Evolutionary conservation across 2,888 invertebrate species (phyloP).

Genomic region (Pediacus dermestoides): DNA sequence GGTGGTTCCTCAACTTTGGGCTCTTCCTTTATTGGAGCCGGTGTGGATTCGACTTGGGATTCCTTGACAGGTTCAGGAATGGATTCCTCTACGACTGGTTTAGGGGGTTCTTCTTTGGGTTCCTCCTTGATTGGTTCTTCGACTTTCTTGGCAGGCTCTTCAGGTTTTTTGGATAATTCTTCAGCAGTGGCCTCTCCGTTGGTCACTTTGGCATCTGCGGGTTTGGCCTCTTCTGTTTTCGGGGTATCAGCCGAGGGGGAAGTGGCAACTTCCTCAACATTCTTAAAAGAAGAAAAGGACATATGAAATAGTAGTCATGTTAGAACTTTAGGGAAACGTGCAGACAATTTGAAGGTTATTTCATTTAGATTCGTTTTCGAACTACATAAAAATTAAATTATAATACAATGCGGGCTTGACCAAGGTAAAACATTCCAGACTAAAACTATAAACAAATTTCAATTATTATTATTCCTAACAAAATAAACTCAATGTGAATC

Average conservation of each 20-base stretch:
- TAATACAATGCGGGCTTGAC: too few relatives aligned
- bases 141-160: constrained; percentile 1
- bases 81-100: constrained; percentile 22
- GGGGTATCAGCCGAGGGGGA: constrained; percentile 41
- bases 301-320: neutral
- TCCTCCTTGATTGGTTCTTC: constrained; percentile 10
- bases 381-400: too few relatives aligned
- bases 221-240: constrained; percentile 35
- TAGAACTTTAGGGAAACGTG: too few relatives aligned
- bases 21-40: constrained; percentile 24
- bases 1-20: constrained; percentile 23
- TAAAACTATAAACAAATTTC: too few relatives aligned
- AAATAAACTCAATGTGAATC: too few relatives aligned
- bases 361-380: too few relatives aligned
- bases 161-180: constrained; percentile 5
- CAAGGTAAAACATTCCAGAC: too few relatives aligned
- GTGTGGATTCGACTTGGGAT: constrained; percentile 18
- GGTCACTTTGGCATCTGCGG: constrained; percentile 22
- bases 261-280: constrained; percentile 41
- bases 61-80: constrained; percentile 27
- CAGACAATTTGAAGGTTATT: too few relatives aligned
- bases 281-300: constrained; percentile 36
- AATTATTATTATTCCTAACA: too few relatives aligned
- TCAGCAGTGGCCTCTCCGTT: constrained; percentile 29
- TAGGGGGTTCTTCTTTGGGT: constrained; percentile 17